These are phyloP conservation scores for Taeniopygia guttata DNA, from an alignment of 2,797 vertebrate genomes.

Conservation along the genomic window DNA sequence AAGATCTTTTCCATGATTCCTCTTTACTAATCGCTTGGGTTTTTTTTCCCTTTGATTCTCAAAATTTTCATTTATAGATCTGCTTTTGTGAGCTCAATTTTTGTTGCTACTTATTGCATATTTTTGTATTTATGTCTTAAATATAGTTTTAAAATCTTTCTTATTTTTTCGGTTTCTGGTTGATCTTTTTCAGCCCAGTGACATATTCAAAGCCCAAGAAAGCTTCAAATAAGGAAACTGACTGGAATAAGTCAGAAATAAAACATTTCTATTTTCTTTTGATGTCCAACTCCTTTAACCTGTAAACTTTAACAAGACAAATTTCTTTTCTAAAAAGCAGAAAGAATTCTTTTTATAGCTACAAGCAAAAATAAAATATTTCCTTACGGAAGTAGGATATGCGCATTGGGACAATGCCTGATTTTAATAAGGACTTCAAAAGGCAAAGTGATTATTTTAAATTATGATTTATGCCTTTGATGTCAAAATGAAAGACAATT, in stretches of 20 bases:
- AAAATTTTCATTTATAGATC: not conserved
- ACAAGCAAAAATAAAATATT: not conserved
- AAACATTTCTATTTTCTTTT: not conserved
- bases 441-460: conserved; percentile 30
- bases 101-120: not conserved
- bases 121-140: not conserved
- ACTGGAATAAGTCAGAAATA: not conserved
- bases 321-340: conserved; percentile 14
- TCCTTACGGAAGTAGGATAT: conserved; percentile 5
- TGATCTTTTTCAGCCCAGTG: not conserved
- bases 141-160: not conserved
- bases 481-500: conserved; percentile 22
- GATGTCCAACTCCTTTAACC: not conserved
- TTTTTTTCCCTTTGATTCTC: not conserved
- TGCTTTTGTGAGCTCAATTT: not conserved
- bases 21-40: not conserved
- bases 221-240: not conserved
- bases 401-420: not conserved
- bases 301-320: not conserved
- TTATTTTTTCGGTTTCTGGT: not conserved
- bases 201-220: not conserved
- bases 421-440: conserved; percentile 57
- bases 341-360: conserved; percentile 31
- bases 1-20: not conserved
- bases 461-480: conserved; percentile 37